These are phyloP conservation scores for Styela clava DNA, from an alignment of 23 tunicate species.

Conservation along the genomic window DNA sequence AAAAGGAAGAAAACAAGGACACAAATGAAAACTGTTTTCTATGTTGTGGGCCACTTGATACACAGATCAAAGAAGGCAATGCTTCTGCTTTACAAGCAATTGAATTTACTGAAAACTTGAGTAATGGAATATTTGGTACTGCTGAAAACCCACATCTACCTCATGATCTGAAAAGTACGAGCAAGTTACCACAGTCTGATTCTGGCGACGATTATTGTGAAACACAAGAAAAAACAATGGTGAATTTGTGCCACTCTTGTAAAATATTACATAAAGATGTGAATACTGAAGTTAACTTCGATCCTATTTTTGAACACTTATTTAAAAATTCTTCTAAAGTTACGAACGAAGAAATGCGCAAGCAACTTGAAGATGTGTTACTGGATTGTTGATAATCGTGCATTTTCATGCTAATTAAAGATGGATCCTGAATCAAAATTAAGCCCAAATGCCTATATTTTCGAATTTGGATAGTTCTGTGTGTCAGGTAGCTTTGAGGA, in stretches of 20 bases:
- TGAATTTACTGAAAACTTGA: conserved; percentile 15
- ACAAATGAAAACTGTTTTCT: neutral
- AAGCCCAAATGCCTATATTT: too few species aligned
- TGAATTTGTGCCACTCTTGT: conserved; percentile 6
- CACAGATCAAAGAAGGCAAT: neutral
- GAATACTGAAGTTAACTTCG: neutral
- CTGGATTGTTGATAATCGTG: neutral
- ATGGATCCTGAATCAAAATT: too few species aligned
- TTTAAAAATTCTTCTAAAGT: neutral
- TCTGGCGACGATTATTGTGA: too few species aligned
- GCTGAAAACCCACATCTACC: neutral
- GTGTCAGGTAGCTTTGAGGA: too few species aligned
- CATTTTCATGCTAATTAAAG: too few species aligned
- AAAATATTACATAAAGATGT: conserved; percentile 10
- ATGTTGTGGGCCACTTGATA: neutral
- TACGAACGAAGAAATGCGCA: neutral
- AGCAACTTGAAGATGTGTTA: neutral
- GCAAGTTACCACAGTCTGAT: too few species aligned
- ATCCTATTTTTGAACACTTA: neutral
- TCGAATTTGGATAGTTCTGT: too few species aligned
- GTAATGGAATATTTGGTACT: neutral
- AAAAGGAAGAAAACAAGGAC: neutral
- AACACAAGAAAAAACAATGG: too few species aligned
- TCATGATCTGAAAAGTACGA: too few species aligned
- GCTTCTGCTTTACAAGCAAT: conserved; percentile 19